Base-by-base conservation (phyloP, 2,113 vertebrate species). In the Mionectes macconnelli region DNA sequence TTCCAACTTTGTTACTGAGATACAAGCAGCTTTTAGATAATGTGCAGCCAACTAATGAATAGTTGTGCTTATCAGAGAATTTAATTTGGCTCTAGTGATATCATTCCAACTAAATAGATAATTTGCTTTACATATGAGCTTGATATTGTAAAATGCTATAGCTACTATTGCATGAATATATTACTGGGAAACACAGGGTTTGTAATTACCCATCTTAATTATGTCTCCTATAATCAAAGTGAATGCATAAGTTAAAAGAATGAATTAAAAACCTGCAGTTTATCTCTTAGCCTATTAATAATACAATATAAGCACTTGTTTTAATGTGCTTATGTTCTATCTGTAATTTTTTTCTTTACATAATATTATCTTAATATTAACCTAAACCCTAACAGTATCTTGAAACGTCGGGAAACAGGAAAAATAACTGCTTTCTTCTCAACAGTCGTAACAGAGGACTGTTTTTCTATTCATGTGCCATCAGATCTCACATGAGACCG, bases 171-270 rank as follows among this genome's bases (percentile, higher is more conserved):
- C 77, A 93, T 94, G 89, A 97, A 97, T 97, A 94, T 94, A 94
- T 97, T 97, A 95, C 96, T 94, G 97, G 74, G 96, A 96, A 94
- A 97, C 76, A 96, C 86, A 96, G 62, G 76, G 64, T 96, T 97
- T 96, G 50, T 97, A 98, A 98, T 98, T 97, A 96, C 90, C 96
- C 94, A 94, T 97, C 96, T 97, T 97, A 97, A 97, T 97, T 98
- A 97, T 86, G 87, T 85, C 87, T 96, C 85, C 85, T 96, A 86
- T 68, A 90, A 86, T 91, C 67, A 96, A 93, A 96, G 76, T 73
- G 70, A 95, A 95, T 74, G 59, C 24, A 10, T 80, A 93, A 96
- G 39, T 91, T 94, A 85, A 79, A 85, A 72, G 35, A 90, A 96
- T 73, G 27, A 94, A 66, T 75, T 89, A 80, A 89, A 94, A 94